Conservation (phyloP, 2,888 invertebrate species). For the Protonemura montana region DNA sequence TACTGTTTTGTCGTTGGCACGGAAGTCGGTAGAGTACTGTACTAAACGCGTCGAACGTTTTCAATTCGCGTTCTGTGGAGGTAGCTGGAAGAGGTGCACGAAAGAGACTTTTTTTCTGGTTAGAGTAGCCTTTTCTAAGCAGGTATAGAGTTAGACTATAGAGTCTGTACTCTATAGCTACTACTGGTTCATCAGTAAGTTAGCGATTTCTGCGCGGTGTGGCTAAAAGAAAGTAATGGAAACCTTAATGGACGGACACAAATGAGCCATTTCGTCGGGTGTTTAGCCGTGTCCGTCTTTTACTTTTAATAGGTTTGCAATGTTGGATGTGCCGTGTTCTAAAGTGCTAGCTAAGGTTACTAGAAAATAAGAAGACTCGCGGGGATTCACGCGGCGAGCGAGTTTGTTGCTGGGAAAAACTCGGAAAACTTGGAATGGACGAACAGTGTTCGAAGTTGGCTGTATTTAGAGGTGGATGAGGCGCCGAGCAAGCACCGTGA, state of each 20-base stretch:
- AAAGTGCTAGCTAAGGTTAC: conserved; percentile 33
- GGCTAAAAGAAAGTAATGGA: conserved; percentile 33
- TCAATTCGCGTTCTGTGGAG: not conserved
- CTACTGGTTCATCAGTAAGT: conserved; percentile 1
- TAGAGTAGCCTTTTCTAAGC: not conserved
- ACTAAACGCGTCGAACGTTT: not conserved
- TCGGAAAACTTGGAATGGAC: not conserved
- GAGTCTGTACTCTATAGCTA: no score
- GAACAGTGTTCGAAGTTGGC: not conserved
- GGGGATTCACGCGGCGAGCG: not conserved
- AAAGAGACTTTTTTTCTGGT: not conserved
- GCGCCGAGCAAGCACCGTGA: no score
- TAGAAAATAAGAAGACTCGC: conserved; percentile 3
- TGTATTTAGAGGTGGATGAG: not conserved
- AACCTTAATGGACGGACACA: conserved; percentile 39
- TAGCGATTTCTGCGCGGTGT: not conserved
- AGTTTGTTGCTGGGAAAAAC: not conserved
- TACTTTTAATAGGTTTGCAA: conserved; percentile 30
- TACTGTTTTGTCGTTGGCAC: not conserved
- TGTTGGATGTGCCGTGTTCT: not conserved
- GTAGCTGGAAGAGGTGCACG: not conserved
- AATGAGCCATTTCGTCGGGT: conserved; percentile 38
- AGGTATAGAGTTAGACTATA: no score
- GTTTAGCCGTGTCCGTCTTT: conserved; percentile 28
- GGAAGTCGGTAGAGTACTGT: not conserved